These are phyloP conservation scores for Fukomys damarensis DNA, from an alignment of 2,113 vertebrate species.

Conservation along the genomic window DNA sequence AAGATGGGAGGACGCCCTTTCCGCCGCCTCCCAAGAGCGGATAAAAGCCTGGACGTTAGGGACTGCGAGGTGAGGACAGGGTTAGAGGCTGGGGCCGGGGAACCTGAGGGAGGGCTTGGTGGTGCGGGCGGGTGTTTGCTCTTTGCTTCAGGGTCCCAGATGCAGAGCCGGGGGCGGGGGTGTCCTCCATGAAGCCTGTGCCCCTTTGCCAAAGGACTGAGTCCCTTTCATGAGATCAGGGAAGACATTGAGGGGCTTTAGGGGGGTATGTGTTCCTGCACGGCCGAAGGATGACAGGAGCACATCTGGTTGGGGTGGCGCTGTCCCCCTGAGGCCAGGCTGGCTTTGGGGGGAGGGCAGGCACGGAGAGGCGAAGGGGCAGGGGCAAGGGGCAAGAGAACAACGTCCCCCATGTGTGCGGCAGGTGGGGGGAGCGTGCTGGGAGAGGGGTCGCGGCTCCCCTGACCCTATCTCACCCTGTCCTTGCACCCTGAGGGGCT, in stretches of 20 bases:
- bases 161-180: background rate
- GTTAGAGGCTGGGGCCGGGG: background rate
- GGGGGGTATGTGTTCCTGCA: background rate
- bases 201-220: background rate
- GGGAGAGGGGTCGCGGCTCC: background rate
- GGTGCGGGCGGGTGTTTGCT: too few relatives aligned
- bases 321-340: background rate
- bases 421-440: too few relatives aligned
- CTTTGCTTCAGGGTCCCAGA: background rate
- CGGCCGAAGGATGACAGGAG: background rate
- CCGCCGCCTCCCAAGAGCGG: background rate
- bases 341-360: background rate
- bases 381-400: too few relatives aligned
- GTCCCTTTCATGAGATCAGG: background rate
- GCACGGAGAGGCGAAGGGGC: too few relatives aligned
- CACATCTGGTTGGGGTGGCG: background rate
- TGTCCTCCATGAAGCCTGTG: background rate
- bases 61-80: rapidly evolving
- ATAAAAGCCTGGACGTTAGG: background rate
- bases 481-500: background rate
- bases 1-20: rapidly evolving
- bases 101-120: background rate
- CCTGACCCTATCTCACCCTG: background rate
- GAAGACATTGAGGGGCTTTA: background rate
- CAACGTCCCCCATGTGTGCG: background rate